Evolutionary conservation across 2,888 invertebrate species (phyloP), one percentile per base, ranked within the genome.

Genomic region (Camponotus fellah): DNA sequence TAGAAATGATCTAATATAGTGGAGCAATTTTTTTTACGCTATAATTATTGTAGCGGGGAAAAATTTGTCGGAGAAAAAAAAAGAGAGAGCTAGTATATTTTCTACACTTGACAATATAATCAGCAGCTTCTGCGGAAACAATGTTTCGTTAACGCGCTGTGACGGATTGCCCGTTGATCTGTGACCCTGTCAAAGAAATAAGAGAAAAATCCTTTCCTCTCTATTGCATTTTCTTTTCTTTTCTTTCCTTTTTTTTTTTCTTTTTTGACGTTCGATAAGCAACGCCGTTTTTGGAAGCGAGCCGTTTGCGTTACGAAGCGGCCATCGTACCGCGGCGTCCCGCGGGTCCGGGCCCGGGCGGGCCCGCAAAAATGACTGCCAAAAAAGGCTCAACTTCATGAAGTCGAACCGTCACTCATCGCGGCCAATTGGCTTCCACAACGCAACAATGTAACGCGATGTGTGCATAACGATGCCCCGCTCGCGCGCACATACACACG

Each of bases 401-500:
- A 65, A 75, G 84, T 75, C 85, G 84, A 84, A 72, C 87, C 88
- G 88, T 91, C 89, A 85, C 87, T 88, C 86, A 90, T 91, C 85
- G 88, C 68, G 66, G 37, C 60, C 69, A 75, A 87, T 66, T 62
- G 79, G 79, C 77, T 75, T 72, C 79, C 62, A 68, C 68, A n/a
- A 34, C 58, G 85, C 79, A 85, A 88, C 88, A 89, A 88, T 85
- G 12, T 85, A 76, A 74, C 62, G 81, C 87, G 79, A 83, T 80
- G 87, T 85, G 80, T 88, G 85, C 88, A 87, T 87, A 88, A 77
- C 68, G 89, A 85, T 72, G 49, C 60, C 53, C 83, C 58, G 71
- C 69, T 21, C 68, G 14, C 68, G 14, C 46, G 12, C 69, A 6
- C 14, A 58, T n/a, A n/a, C 58, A 43, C 66, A 26, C 14, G 26